These are phyloP conservation scores for Poeciliopsis occidentalis DNA, from an alignment of 2,113 vertebrate species.

Conservation along the genomic window DNA sequence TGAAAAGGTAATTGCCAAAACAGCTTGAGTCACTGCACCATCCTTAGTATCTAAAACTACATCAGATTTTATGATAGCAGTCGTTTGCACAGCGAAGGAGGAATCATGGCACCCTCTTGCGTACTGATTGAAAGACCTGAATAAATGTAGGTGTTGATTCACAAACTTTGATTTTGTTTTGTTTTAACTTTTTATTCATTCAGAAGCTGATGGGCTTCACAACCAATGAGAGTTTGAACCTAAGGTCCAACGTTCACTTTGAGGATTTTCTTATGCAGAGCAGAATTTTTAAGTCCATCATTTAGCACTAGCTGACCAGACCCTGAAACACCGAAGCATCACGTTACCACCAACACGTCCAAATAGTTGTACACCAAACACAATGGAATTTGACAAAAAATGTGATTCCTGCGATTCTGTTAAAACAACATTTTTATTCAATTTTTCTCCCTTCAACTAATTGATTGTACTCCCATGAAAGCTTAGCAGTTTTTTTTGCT, in stretches of 20 bases:
- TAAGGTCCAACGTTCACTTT: neutral
- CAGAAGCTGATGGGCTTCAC: too few species aligned
- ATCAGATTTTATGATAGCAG: too few species aligned
- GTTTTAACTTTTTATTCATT: neutral
- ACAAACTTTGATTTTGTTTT: neutral
- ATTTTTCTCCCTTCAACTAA: neutral
- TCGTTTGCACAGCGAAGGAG: too few species aligned
- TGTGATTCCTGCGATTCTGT: neutral
- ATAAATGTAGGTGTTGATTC: neutral
- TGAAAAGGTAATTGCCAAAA: too few species aligned
- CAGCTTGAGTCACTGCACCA: too few species aligned
- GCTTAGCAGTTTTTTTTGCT: neutral
- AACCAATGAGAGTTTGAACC: neutral
- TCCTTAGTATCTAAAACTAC: too few species aligned
- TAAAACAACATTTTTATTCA: neutral
- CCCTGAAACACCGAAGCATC: neutral
- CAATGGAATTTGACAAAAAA: neutral
- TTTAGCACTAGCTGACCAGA: neutral
- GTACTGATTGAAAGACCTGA: neutral
- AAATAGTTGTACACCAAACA: neutral
- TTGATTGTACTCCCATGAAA: neutral
- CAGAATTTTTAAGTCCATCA: neutral
- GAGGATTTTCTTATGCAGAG: neutral
- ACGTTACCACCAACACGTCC: neutral
- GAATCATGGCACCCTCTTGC: too few species aligned